Percentiles rank a stretch among this genome's conserved stretches.
Conservation (phyloP, 2,797 vertebrate species). For the Todus mexicanus region DNA sequence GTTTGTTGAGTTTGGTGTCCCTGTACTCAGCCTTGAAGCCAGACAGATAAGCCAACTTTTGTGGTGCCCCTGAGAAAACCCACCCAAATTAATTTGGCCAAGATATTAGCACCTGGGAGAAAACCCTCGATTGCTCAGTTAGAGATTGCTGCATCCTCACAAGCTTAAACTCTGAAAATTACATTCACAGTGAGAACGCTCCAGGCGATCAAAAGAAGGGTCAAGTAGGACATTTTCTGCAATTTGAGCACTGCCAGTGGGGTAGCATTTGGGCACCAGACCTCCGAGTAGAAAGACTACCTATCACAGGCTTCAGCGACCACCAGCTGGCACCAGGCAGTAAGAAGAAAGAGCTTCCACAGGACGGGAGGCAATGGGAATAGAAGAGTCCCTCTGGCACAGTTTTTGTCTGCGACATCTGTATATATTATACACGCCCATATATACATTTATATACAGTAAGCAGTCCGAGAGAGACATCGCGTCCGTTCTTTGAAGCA, state of each 20-base stretch:
- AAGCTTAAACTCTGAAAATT: not conserved
- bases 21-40: not conserved
- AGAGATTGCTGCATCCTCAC: not conserved
- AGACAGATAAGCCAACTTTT: not conserved
- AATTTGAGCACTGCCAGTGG: not conserved
- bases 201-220: not conserved
- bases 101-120: not conserved
- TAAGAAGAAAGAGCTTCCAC: not conserved
- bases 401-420: not conserved
- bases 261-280: not conserved
- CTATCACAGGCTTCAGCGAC: not conserved
- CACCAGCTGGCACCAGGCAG: not conserved
- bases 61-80: not conserved
- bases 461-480: not conserved
- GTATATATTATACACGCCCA: not conserved
- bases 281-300: not conserved
- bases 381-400: not conserved
- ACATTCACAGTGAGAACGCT: not conserved
- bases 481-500: not conserved
- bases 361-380: not conserved
- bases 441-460: constrained; percentile 28
- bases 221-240: not conserved
- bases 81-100: not conserved
- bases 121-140: not conserved
- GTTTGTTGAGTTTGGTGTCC: not conserved